Evolutionary conservation across 2,888 invertebrate species (phyloP).

Genomic region (Bellardia pandia): DNA sequence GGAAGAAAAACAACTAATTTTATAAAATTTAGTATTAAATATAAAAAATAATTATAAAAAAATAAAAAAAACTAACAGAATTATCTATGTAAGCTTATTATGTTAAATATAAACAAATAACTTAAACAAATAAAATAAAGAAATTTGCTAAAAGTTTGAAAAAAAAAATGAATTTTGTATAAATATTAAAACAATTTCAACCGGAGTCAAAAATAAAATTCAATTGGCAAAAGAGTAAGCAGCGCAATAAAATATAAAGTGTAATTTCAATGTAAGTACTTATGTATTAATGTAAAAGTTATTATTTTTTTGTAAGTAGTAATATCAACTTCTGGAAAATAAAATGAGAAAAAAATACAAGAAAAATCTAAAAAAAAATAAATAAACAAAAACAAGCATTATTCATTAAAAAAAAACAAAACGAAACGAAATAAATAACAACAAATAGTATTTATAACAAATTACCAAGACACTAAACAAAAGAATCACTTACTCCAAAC

Average conservation of each 20-base stretch:
- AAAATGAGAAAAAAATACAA: constrained; percentile 17
- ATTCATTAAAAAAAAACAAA: constrained; percentile 5
- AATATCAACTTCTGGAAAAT: constrained; percentile 27
- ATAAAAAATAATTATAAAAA: constrained; percentile 55
- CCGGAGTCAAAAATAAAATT: neutral
- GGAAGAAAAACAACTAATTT: constrained; percentile 52
- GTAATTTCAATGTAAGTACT: constrained; percentile 67
- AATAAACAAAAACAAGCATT: constrained; percentile 22
- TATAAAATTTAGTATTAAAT: constrained; percentile 70
- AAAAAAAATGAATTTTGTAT: constrained; percentile 52
- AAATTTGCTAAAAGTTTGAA: constrained; percentile 50
- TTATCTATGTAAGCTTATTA: constrained; percentile 44
- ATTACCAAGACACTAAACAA: constrained; percentile 19
- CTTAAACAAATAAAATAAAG: constrained; percentile 54
- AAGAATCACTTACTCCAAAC: constrained; percentile 3
- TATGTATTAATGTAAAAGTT: constrained; percentile 58
- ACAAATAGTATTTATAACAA: constrained; percentile 26
- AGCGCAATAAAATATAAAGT: constrained; percentile 43
- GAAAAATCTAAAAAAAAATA: constrained; percentile 42
- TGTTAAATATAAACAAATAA: constrained; percentile 49
- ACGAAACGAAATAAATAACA: constrained; percentile 1
- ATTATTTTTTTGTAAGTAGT: constrained; percentile 50
- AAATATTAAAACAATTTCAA: constrained; percentile 45
- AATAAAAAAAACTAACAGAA: constrained; percentile 52
- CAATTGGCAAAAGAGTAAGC: constrained; percentile 15